Conservation (phyloP, 2,113 vertebrate species). For the Trichechus manatus region DNA sequence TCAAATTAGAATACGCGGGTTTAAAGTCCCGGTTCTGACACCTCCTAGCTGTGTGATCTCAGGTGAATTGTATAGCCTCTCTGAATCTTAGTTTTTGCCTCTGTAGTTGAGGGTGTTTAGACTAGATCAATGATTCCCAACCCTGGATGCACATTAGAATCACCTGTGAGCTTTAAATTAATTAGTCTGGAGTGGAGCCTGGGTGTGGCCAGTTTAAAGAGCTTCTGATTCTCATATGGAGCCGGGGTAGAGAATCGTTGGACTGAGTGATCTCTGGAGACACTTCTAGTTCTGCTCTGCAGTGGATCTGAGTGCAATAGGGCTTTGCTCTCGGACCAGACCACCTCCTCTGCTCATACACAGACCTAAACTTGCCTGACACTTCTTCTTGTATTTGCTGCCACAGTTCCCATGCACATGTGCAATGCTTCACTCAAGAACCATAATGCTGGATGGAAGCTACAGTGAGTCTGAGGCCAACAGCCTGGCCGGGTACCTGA, state of each 20-base stretch:
- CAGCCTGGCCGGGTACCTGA: conserved; percentile 94
- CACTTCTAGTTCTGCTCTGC: not conserved
- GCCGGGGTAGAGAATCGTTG: not conserved
- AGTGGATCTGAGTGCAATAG: not conserved
- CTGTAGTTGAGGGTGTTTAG: not conserved
- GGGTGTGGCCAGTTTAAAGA: not conserved
- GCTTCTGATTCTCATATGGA: not conserved
- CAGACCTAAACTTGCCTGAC: not conserved
- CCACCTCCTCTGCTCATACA: not conserved
- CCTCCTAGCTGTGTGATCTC: not conserved
- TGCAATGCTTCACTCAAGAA: conserved; percentile 92
- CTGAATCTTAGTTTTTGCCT: not conserved
- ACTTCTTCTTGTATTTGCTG: conserved; percentile 55
- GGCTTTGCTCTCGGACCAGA: not conserved
- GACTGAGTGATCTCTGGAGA: not conserved
- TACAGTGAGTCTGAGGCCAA: conserved; percentile 94
- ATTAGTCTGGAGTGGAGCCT: not conserved
- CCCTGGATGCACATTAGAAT: not conserved
- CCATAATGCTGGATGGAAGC: conserved; percentile 94
- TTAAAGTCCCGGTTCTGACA: conserved; percentile 16
- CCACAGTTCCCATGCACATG: conserved; percentile 90
- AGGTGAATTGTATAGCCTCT: not conserved
- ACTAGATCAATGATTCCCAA: not conserved
- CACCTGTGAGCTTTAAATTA: not conserved
- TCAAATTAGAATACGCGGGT: not conserved